Evolutionary conservation across 2,797 vertebrate species (phyloP), one percentile per base, ranked within the genome.

Genomic region (Sphenopsis melanotis): DNA sequence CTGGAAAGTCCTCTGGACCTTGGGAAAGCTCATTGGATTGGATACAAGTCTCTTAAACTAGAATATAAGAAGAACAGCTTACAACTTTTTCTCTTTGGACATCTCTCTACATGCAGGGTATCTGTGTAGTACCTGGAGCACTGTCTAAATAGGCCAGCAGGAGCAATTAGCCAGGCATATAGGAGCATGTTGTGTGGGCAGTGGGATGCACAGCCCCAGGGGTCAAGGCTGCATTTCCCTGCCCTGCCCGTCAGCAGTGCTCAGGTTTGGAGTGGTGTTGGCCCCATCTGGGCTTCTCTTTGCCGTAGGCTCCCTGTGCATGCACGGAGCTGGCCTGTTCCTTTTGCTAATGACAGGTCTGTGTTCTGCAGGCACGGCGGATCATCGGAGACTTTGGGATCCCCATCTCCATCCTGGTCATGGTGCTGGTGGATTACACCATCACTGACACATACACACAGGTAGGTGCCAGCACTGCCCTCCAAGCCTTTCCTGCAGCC

Each of bases 371-470:
- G 99, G 99, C 98, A 21, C 98, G 99, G 89, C 98, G 99, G 96
- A 98, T 99, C 96, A 99, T 99, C 0, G 99, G 99, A 66, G 99
- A 99, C 94, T 99, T 99, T 5, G 99, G 99, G 80, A 99, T 99
- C 87, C 99, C 99, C 41, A 99, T 99, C 96, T 99, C 99, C 26
- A 99, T 99, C 90, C 96, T 99, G 85, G 95, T 99, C 71, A 99
- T 99, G 85, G 99, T 99, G 36, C 85, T 99, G 29, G 97, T 99
- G 95, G 99, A 99, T 95, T 98, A 98, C 81, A 98, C 97, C 80
- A 98, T 99, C 41, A 98, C 99, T 47, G 98, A 99, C 91, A 99
- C 99, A 3, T 99, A 99, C 97, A 99, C 99, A 0, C 99, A 99
- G 98, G 99, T 99, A 97, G 63, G 98, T 4, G 6, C 46, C 72